Base-by-base conservation (phyloP, 2,888 invertebrate species). In the Girardia tigrina region DNA sequence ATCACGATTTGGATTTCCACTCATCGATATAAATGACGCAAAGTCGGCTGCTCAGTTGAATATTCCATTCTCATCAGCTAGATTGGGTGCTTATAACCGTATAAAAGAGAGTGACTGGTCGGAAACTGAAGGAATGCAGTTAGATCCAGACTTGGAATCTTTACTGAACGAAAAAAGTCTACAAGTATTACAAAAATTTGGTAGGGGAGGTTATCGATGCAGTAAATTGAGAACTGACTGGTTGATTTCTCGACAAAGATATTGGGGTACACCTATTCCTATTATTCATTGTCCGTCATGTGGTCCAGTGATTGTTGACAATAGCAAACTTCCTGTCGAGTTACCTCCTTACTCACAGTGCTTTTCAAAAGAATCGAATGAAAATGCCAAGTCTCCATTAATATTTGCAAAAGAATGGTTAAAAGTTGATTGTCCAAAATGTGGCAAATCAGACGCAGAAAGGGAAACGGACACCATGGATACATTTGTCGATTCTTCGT, bases 241-340 rank as follows among this genome's bases (percentile, higher is more conserved):
- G 97, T 85, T 94, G 71, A 92, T 97, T 82, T 97, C 95, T 0
- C 87, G 98, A 23, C 98, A 98, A 84, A 87, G 98, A 78, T 92
- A 90, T 84, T 99, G 98, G 98, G 98, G 98, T 12, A 97, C 98
- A 4, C 98, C 98, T 0, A 97, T 99, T 83, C 98, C 98, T 14
- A 90, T 97, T 78, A 87, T 95, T 71, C 90, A 94, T 82, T 97
- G 97, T 82, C 77, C 84, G 0, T 86, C 86, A n/a, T 94, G 94
- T 79, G 80, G 82, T 79, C 85, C 27, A 26, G 89, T 90, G 73
- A 90, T 94, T 16, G 91, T 94, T 20, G 89, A 90, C 0, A 87
- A 87, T 76, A 85, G 88, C 75, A 86, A 92, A 28, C 87, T 97
- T 23, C 95, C 95, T 1, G 89, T 95, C 0, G 78, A 85, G 76